Conservation (phyloP, 2,797 vertebrate genomes). For the Tokudaia muenninki region DNA sequence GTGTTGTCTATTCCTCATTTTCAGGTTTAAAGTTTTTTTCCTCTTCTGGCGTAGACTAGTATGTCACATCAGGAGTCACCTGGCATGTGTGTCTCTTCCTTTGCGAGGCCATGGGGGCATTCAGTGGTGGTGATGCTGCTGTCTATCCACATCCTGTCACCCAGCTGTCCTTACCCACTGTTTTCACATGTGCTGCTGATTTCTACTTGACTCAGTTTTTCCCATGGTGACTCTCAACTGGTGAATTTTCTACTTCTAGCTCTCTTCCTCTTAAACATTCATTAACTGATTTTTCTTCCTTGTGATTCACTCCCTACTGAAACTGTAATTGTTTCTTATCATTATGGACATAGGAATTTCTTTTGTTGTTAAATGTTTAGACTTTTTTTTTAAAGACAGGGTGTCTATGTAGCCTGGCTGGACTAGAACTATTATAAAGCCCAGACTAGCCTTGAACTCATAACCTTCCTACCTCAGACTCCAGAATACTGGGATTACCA, state of each 20-base stretch:
- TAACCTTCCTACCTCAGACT: too few species aligned
- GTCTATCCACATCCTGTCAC: neutral
- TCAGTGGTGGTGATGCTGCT: neutral
- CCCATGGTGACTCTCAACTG: neutral
- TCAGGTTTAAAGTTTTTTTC: neutral
- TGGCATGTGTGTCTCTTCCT: neutral
- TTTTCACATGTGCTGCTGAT: neutral
- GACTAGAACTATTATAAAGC: too few species aligned
- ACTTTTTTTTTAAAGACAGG: too few species aligned
- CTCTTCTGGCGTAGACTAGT: neutral
- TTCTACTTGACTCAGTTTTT: neutral
- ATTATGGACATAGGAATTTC: too few species aligned
- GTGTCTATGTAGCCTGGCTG: too few species aligned
- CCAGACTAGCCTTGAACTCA: too few species aligned
- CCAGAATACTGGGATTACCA: too few species aligned
- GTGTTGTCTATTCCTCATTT: neutral
- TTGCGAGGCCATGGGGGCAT: neutral
- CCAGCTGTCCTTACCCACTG: neutral
- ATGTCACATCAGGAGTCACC: neutral
- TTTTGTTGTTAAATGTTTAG: too few species aligned
- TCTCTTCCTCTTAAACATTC: neutral
- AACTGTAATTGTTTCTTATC: too few species aligned
- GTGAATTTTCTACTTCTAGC: slow-evolving; percentile 57
- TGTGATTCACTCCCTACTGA: too few species aligned
- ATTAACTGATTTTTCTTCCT: slow-evolving; percentile 38